Percentiles rank a stretch among this genome's conserved stretches.
Evolutionary conservation across 2,797 vertebrate genomes (phyloP).

Genomic region (Macroramphosus scolopax): DNA sequence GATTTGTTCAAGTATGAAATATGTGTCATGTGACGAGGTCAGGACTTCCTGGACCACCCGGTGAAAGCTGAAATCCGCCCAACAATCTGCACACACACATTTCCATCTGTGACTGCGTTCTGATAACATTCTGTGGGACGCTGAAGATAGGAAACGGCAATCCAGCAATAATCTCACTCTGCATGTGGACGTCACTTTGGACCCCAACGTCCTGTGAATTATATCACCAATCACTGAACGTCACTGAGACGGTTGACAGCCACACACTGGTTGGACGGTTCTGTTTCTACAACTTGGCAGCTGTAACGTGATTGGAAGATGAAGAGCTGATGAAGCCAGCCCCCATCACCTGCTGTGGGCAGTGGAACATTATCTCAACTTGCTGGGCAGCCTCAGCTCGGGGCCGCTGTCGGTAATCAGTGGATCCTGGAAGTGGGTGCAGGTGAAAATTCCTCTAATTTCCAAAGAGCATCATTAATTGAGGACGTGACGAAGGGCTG

Average conservation of each 20-base stretch:
- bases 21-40: constrained; percentile 39
- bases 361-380: too few relatives aligned
- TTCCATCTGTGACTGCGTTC: constrained; percentile 29
- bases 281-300: too few relatives aligned
- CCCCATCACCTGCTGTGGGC: too few relatives aligned
- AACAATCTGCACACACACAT: constrained; percentile 10
- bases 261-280: background rate
- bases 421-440: too few relatives aligned
- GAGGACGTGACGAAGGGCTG: constrained; percentile 24
- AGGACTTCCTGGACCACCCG: constrained; percentile 14
- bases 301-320: constrained; percentile 5
- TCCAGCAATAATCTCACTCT: constrained; percentile 16
- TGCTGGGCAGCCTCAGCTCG: constrained; percentile 6
- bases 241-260: constrained; percentile 26
- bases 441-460: constrained; percentile 28
- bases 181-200: constrained; percentile 17
- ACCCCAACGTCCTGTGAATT: constrained; percentile 5
- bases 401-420: constrained; percentile 14
- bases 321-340: constrained; percentile 36
- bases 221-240: constrained; percentile 12
- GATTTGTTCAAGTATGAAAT: too few relatives aligned
- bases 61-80: constrained; percentile 11
- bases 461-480: constrained; percentile 48
- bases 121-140: background rate
- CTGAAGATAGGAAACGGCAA: background rate